These are phyloP conservation scores for Parazoanthus darwini DNA, from an alignment of 92 coral and sea anemone genomes.

Conservation along the genomic window DNA sequence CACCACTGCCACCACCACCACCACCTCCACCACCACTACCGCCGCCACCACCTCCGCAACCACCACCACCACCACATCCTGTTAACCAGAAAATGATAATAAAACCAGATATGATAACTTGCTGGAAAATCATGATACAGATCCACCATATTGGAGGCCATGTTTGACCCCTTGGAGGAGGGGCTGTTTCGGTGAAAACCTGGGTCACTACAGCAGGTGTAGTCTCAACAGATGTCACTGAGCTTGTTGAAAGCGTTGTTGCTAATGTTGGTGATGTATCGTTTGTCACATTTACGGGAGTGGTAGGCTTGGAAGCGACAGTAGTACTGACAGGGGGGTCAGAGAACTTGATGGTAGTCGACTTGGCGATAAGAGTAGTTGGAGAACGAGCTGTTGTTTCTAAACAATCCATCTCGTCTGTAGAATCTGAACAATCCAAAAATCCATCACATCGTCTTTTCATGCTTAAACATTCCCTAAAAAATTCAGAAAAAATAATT, in stretches of 20 bases:
- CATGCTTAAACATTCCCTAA: slow-evolving; percentile 39
- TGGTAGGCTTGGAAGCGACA: slow-evolving; percentile 16
- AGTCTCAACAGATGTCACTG: slow-evolving; percentile 7
- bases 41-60: not conserved
- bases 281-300: not conserved
- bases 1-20: not conserved
- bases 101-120: slow-evolving; percentile 11
- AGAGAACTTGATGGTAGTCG: not conserved
- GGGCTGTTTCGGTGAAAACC: slow-evolving; percentile 6
- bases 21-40: not conserved
- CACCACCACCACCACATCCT: not conserved
- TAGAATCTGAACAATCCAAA: slow-evolving; percentile 47
- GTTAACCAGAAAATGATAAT: slow-evolving; percentile 25
- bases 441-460: slow-evolving; percentile 43
- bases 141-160: slow-evolving; percentile 47
- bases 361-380: not conserved
- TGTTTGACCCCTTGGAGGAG: slow-evolving; percentile 28
- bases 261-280: slow-evolving; percentile 34
- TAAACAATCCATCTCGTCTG: slow-evolving; percentile 43
- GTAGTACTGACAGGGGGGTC: slow-evolving; percentile 14
- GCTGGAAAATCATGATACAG: slow-evolving; percentile 19
- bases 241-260: slow-evolving; percentile 19
- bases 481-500: not conserved
- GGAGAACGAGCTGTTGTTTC: slow-evolving; percentile 21
- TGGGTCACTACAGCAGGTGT: slow-evolving; percentile 1